These are phyloP conservation scores for Ditula angustiorana DNA, from an alignment of 2,888 invertebrate species.

Conservation along the genomic window DNA sequence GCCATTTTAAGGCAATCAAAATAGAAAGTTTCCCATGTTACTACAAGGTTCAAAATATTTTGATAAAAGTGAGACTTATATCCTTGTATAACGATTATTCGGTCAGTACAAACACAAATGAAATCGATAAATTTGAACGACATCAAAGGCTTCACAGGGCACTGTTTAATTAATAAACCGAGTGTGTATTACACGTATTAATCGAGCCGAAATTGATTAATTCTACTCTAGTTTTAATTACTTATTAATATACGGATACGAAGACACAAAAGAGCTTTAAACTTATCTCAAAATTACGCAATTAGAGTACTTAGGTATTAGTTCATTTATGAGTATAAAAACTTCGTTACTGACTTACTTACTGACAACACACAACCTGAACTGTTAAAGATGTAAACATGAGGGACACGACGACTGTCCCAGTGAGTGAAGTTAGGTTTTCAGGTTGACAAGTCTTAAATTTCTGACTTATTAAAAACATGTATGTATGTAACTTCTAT, in stretches of 20 bases:
- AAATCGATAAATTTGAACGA: conserved; percentile 14
- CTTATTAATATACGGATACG: background rate
- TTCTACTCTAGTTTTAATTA: conserved; percentile 1
- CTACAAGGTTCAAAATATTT: background rate
- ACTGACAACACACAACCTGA: too few relatives aligned
- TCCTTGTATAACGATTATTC: background rate
- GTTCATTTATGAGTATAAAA: too few relatives aligned
- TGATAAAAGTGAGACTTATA: background rate
- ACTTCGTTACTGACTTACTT: too few relatives aligned
- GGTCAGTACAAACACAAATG: background rate
- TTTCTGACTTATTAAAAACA: too few relatives aligned
- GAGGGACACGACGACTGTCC: too few relatives aligned
- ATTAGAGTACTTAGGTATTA: too few relatives aligned
- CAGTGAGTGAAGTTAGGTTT: too few relatives aligned
- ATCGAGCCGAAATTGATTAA: conserved; percentile 11
- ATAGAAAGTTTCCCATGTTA: background rate
- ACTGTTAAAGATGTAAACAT: too few relatives aligned
- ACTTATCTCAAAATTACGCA: background rate
- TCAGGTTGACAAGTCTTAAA: too few relatives aligned
- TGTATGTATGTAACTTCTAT: too few relatives aligned
- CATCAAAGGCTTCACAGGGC: conserved; percentile 20
- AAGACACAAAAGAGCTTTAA: background rate
- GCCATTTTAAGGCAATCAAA: background rate
- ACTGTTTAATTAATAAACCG: conserved; percentile 12
- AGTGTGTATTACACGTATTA: conserved; percentile 11